A percentile compares a stretch with the other conserved stretches of the same genome.
These are phyloP conservation scores for Pandemis corylana DNA, from an alignment of 2,888 invertebrate genomes.

Conservation along the genomic window DNA sequence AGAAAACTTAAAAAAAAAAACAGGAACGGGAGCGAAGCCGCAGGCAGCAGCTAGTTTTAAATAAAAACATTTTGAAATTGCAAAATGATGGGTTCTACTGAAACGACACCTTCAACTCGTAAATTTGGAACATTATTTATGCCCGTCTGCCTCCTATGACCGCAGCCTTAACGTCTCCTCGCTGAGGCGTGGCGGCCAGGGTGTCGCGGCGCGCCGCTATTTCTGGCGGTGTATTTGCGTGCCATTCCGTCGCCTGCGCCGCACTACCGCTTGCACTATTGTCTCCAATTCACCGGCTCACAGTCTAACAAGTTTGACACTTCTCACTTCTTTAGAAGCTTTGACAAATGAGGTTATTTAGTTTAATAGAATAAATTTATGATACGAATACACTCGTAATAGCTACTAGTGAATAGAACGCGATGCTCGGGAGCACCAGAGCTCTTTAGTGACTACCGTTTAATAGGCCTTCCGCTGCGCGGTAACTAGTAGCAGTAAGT, in stretches of 20 bases:
- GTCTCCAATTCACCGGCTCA: slow-evolving; percentile 16
- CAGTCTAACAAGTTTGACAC: slow-evolving; percentile 21
- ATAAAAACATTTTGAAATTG: background rate
- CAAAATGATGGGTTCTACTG: background rate
- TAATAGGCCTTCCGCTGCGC: slow-evolving; percentile 25
- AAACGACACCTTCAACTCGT: background rate
- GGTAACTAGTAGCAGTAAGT: slow-evolving; percentile 16
- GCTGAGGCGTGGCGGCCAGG: slow-evolving; percentile 61
- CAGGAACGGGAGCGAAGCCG: no score
- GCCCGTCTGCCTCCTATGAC: background rate
- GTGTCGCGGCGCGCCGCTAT: slow-evolving; percentile 77
- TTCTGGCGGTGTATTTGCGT: slow-evolving; percentile 75
- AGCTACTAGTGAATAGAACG: background rate
- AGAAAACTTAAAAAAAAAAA: no score
- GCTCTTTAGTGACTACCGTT: slow-evolving; percentile 26
- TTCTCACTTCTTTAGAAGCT: background rate
- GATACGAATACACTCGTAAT: background rate
- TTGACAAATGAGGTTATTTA: background rate
- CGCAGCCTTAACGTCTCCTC: slow-evolving; percentile 47
- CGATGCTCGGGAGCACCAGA: slow-evolving; percentile 1
- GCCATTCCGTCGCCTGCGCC: slow-evolving; percentile 57
- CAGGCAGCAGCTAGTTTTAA: background rate
- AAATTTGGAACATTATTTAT: slow-evolving; percentile 2
- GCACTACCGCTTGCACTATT: slow-evolving; percentile 58
- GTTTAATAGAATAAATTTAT: slow-evolving; percentile 2